Evolutionary conservation across 1,140 invertebrate species (phyloP).

Genomic region (Scaptodrosophila lebanonensis): DNA sequence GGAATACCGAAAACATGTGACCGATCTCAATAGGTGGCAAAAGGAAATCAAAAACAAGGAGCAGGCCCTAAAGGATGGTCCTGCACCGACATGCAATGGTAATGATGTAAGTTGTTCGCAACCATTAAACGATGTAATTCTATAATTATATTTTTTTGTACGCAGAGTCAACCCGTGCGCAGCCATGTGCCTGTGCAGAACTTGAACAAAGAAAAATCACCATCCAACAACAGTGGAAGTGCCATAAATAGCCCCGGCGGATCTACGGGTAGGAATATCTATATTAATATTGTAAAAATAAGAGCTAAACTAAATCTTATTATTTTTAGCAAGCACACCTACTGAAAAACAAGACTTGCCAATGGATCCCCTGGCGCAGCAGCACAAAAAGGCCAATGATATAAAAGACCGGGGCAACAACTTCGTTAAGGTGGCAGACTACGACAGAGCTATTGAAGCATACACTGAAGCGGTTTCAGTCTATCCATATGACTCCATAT

Average conservation of each 20-base stretch:
- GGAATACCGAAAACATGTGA: slow-evolving; percentile 84
- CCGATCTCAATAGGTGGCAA: slow-evolving; percentile 90
- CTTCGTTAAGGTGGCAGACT: slow-evolving; percentile 87
- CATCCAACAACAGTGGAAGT: neutral
- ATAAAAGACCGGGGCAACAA: slow-evolving; percentile 86
- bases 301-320: too few species aligned
- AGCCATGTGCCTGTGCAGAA: slow-evolving; percentile 28
- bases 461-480: slow-evolving; percentile 88
- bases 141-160: neutral
- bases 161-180: slow-evolving; percentile 45
- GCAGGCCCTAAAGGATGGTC: slow-evolving; percentile 68
- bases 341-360: slow-evolving; percentile 62
- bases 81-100: slow-evolving; percentile 17
- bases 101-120: slow-evolving; percentile 26
- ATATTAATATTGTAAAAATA: too few species aligned
- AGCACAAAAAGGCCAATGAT: slow-evolving; percentile 76
- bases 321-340: slow-evolving; percentile 34
- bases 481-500: slow-evolving; percentile 87
- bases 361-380: slow-evolving; percentile 47
- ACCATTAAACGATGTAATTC: neutral
- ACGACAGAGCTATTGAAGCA: slow-evolving; percentile 86
- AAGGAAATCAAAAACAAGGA: slow-evolving; percentile 90
- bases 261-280: slow-evolving; percentile 11
- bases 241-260: slow-evolving; percentile 9
- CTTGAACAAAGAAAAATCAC: slow-evolving; percentile 11